phyloP scores from a whole-genome alignment of 2,113 vertebrate species.

The Tringa solitaria region DNA sequence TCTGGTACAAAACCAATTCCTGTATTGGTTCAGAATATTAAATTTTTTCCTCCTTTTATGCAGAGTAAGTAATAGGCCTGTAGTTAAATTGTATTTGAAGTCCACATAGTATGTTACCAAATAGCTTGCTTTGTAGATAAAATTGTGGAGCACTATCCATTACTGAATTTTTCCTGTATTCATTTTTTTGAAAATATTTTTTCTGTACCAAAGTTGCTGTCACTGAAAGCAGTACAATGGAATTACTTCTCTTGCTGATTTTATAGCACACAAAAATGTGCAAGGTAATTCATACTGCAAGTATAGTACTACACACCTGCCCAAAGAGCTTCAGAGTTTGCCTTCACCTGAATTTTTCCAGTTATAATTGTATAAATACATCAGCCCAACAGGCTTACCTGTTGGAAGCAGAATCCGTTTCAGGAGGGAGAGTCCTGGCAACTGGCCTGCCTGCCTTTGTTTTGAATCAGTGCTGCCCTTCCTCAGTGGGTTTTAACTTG shows the following conservation, averaged over 20 bases:
- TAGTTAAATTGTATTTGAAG: not conserved
- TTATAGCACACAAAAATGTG: not conserved
- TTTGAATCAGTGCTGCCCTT: not conserved
- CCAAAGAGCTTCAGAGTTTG: not conserved
- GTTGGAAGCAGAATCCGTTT: not conserved
- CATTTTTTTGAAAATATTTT: not conserved
- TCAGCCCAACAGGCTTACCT: not conserved
- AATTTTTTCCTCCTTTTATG: not conserved
- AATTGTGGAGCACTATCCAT: not conserved
- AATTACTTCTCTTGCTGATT: not conserved
- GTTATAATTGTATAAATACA: not conserved
- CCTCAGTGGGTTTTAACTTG: not conserved
- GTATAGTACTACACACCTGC: not conserved
- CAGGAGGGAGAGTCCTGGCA: not conserved
- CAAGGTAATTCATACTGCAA: not conserved
- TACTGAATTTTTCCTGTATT: not conserved
- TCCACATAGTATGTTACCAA: not conserved
- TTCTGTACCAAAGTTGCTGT: not conserved
- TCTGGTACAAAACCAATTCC: not conserved
- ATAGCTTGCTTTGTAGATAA: not conserved
- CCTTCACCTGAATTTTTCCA: not conserved
- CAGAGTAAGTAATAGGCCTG: not conserved
- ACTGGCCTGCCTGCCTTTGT: not conserved
- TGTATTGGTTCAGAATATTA: not conserved
- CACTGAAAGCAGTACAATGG: not conserved